Percentiles rank a stretch among this genome's conserved stretches.
phyloP scores from a whole-genome alignment of 2,888 invertebrate species.

The Lacanobia wlatinum region DNA sequence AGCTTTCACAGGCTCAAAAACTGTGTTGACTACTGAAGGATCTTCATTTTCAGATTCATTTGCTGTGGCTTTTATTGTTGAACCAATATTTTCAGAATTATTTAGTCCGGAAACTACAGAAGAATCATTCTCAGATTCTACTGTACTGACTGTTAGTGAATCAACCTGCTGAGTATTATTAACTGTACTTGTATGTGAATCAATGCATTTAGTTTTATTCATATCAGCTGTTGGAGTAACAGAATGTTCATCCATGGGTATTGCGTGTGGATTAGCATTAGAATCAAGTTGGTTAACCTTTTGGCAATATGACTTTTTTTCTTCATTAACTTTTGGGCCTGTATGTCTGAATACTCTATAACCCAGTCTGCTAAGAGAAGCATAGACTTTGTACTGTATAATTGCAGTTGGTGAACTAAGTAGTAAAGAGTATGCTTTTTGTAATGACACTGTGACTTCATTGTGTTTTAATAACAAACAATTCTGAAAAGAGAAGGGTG shows the following conservation, averaged over 20 bases:
- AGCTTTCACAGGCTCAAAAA: not conserved
- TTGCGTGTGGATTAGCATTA: not conserved
- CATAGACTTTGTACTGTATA: constrained; percentile 91
- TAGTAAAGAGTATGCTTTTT: constrained; percentile 92
- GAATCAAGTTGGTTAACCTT: not conserved
- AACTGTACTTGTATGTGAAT: not conserved
- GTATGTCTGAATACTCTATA: constrained; percentile 89
- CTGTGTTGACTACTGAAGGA: not conserved
- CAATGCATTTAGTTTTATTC: not conserved
- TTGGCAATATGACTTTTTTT: not conserved
- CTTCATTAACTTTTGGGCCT: constrained; percentile 19
- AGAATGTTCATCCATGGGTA: not conserved
- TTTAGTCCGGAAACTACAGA: not conserved
- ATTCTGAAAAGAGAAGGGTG: constrained; percentile 88
- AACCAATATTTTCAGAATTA: not conserved
- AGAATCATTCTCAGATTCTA: not conserved
- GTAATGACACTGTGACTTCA: constrained; percentile 91
- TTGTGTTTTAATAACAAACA: constrained; percentile 91
- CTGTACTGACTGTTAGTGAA: too few relatives aligned
- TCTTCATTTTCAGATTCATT: not conserved
- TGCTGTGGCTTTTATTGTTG: not conserved
- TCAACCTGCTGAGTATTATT: not conserved
- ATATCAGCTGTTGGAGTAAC: not conserved
- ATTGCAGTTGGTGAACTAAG: constrained; percentile 79
- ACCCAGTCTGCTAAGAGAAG: constrained; percentile 90